phyloP scores from a whole-genome alignment of 2,797 vertebrate species.

The Lagocephalus sceleratus region DNA sequence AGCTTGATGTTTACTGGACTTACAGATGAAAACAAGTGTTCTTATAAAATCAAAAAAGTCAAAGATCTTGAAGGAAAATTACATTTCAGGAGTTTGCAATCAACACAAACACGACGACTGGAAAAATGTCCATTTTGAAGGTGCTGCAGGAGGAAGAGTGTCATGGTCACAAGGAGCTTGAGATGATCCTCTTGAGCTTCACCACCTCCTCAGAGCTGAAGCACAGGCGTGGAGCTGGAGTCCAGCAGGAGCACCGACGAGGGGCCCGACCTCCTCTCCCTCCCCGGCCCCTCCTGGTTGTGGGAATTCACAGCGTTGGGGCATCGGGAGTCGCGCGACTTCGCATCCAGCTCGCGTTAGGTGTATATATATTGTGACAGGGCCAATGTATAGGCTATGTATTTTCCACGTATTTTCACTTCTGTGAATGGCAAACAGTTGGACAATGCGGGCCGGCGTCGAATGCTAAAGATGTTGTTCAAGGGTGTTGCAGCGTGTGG shows the following conservation, averaged over 20 bases:
- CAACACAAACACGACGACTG: background rate
- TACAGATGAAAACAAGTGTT: background rate
- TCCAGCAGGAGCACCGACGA: constrained; percentile 22
- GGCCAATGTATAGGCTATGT: too few species aligned
- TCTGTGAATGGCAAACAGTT: constrained; percentile 24
- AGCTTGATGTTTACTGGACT: too few species aligned
- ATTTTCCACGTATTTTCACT: too few species aligned
- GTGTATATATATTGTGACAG: too few species aligned
- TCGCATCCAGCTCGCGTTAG: constrained; percentile 7
- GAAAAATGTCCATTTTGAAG: background rate
- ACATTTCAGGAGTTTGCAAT: background rate
- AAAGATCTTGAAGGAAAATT: background rate
- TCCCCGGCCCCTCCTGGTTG: constrained; percentile 13
- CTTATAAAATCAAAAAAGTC: background rate
- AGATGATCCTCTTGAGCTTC: constrained; percentile 71
- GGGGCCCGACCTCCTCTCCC: constrained; percentile 5
- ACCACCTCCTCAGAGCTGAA: constrained; percentile 58
- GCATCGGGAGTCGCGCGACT: constrained; percentile 12
- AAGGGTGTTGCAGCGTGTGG: constrained; percentile 14
- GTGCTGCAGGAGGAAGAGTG: too few species aligned
- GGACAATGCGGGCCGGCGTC: constrained; percentile 21
- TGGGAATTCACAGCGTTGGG: constrained; percentile 13
- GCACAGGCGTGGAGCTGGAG: constrained; percentile 31
- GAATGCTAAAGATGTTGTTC: constrained; percentile 26
- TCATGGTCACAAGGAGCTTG: constrained; percentile 33